These are phyloP conservation scores for Nerophis lumbriciformis DNA, from an alignment of 2,113 vertebrate genomes.

Conservation along the genomic window DNA sequence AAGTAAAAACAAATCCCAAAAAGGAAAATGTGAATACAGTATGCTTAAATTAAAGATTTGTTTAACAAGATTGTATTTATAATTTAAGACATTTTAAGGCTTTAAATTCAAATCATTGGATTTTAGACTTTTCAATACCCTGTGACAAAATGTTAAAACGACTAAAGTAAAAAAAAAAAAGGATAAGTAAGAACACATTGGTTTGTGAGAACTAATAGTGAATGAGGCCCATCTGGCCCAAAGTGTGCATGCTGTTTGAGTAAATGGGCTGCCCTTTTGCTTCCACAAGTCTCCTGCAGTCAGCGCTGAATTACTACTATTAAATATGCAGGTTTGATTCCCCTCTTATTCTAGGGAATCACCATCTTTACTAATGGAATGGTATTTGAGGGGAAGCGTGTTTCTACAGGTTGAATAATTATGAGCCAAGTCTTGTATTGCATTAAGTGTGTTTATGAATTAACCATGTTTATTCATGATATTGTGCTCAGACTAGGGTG, in stretches of 20 bases:
- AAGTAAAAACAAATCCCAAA: no score
- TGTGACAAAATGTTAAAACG: no score
- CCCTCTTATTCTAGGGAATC: slow-evolving; percentile 56
- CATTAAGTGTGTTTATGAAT: slow-evolving; percentile 67
- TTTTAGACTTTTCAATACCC: no score
- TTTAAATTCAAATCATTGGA: no score
- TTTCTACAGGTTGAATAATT: slow-evolving; percentile 52
- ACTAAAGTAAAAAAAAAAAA: no score
- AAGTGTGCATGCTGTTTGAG: slow-evolving; percentile 40
- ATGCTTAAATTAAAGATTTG: no score
- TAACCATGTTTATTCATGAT: slow-evolving; percentile 66
- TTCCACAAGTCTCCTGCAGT: slow-evolving; percentile 25
- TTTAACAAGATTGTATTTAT: no score
- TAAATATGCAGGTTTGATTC: slow-evolving; percentile 53
- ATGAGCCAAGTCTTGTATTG: slow-evolving; percentile 57
- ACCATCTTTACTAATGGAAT: slow-evolving; percentile 58
- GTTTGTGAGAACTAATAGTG: neutral
- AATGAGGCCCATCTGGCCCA: slow-evolving; percentile 24
- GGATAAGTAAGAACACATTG: neutral
- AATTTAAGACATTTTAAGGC: no score
- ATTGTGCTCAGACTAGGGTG: slow-evolving; percentile 61
- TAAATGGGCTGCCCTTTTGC: slow-evolving; percentile 46
- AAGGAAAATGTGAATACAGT: no score
- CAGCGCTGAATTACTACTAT: slow-evolving; percentile 33
- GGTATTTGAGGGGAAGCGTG: slow-evolving; percentile 41